Base-by-base conservation (phyloP, 2,888 invertebrate species). In the Gortyna flavago region DNA sequence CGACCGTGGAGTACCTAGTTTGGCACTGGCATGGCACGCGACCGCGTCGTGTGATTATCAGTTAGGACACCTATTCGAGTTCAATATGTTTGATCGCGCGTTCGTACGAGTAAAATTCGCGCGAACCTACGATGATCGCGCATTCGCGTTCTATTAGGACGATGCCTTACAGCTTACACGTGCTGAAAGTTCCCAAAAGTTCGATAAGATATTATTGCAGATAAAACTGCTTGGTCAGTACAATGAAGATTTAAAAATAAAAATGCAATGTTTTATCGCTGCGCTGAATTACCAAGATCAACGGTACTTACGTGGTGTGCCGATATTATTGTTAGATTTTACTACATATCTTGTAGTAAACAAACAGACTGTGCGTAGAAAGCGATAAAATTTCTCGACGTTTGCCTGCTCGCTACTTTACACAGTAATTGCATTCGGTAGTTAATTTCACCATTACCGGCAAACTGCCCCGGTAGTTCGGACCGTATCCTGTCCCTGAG, bases 381-480 rank as follows among this genome's bases (percentile, higher is more conserved):
- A 94, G 93, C 93, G 90, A 93, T 94, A 93, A 91, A 92, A 89
- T 93, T 92, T 91, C 91, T 90, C 90, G 88, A 83, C 90, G 87
- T 88, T 87, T 88, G 88, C 89, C 80, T 82, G 83, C 79, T 83
- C 86, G 89, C 89, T 87, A 90, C 90, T 89, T 88, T 85, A 88
- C 88, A 88, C 85, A 84, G 89, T 93, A 92, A 94, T 94, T 93
- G 92, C 92, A 90, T 90, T 93, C 88, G 85, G 87, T 90, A 89
- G 89, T 90, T 91, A 93, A 92, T 93, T 92, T 92, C 90, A 90
- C 92, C 89, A 90, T 90, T 90, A 86, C 90, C 87, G 87, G 87
- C 80, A 82, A 89, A 89, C 87, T 92, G 91, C 91, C 90, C 90
- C 91, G 91, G 90, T 88, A 86, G 86, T 89, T 83, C 79, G 69